Evolutionary conservation across 2,888 invertebrate genomes (phyloP).

Genomic region (Brachylomia viminalis): DNA sequence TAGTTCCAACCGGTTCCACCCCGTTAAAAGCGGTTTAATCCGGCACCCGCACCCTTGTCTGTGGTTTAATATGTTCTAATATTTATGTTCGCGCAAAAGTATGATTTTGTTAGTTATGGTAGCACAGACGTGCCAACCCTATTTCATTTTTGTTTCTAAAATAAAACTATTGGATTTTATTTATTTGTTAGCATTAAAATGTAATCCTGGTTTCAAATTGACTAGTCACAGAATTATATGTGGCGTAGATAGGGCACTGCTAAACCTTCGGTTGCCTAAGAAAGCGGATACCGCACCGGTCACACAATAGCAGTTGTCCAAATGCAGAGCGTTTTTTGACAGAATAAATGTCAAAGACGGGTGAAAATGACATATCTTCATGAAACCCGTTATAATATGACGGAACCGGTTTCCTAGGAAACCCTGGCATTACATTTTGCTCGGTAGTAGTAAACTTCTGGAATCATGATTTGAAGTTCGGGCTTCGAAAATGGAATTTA

Average conservation of each 20-base stretch:
- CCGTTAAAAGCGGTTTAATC: conserved; percentile 49
- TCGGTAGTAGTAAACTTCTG: too few relatives aligned
- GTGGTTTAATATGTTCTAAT: conserved; percentile 56
- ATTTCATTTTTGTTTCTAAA: conserved; percentile 13
- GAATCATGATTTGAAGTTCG: background rate
- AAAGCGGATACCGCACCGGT: too few relatives aligned
- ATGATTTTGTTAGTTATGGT: conserved; percentile 36
- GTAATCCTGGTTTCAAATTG: background rate
- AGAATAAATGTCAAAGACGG: too few relatives aligned
- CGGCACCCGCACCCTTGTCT: conserved; percentile 46
- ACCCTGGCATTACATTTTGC: too few relatives aligned
- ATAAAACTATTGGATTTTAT: conserved; percentile 16
- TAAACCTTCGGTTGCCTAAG: too few relatives aligned
- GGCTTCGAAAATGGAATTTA: background rate
- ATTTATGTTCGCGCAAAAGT: conserved; percentile 55
- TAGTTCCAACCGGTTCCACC: conserved; percentile 45
- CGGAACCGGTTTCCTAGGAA: too few relatives aligned
- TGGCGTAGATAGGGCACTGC: too few relatives aligned
- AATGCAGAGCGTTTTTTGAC: too few relatives aligned
- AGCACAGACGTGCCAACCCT: background rate
- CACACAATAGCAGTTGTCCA: too few relatives aligned
- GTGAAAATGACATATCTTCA: too few relatives aligned
- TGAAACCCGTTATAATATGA: too few relatives aligned
- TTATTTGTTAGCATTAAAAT: background rate
- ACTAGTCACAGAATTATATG: background rate